phyloP scores from a whole-genome alignment of 1,140 invertebrate species.

The Papilio aristodemus region DNA sequence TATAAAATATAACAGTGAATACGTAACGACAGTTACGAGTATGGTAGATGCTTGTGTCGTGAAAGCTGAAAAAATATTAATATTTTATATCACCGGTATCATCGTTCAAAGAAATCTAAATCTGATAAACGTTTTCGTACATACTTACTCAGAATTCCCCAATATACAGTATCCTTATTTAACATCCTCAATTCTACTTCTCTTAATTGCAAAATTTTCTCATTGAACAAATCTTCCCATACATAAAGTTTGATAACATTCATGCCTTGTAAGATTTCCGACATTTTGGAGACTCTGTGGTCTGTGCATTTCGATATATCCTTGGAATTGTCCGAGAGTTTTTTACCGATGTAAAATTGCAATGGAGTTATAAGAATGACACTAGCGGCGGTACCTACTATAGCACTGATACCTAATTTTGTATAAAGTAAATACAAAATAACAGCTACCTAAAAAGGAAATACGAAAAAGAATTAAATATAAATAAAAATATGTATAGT shows the following conservation, averaged over 20 bases:
- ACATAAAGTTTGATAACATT: constrained; percentile 90
- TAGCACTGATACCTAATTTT: constrained; percentile 88
- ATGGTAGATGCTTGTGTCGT: constrained; percentile 87
- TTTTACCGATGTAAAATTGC: constrained; percentile 86
- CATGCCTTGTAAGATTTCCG: constrained; percentile 90
- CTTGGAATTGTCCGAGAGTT: constrained; percentile 86
- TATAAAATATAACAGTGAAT: constrained; percentile 83
- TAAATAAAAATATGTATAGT: constrained; percentile 12
- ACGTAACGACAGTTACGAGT: constrained; percentile 86
- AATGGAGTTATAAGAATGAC: constrained; percentile 86
- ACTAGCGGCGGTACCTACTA: constrained; percentile 87
- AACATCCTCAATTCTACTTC: constrained; percentile 87
- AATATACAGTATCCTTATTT: constrained; percentile 87
- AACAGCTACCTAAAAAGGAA: constrained; percentile 82
- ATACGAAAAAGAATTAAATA: constrained; percentile 33
- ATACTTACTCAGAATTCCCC: constrained; percentile 86
- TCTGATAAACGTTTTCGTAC: constrained; percentile 34
- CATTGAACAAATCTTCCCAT: constrained; percentile 89
- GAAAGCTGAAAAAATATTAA: constrained; percentile 82
- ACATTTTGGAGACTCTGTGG: constrained; percentile 87
- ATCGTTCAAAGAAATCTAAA: not conserved
- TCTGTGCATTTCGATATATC: constrained; percentile 86
- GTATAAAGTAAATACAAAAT: constrained; percentile 88
- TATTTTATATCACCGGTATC: constrained; percentile 28
- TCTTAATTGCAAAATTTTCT: constrained; percentile 84